Percentiles rank a stretch among this genome's conserved stretches.
phyloP scores from a whole-genome alignment of 1,140 invertebrate genomes.

The Ceratina japonica region DNA sequence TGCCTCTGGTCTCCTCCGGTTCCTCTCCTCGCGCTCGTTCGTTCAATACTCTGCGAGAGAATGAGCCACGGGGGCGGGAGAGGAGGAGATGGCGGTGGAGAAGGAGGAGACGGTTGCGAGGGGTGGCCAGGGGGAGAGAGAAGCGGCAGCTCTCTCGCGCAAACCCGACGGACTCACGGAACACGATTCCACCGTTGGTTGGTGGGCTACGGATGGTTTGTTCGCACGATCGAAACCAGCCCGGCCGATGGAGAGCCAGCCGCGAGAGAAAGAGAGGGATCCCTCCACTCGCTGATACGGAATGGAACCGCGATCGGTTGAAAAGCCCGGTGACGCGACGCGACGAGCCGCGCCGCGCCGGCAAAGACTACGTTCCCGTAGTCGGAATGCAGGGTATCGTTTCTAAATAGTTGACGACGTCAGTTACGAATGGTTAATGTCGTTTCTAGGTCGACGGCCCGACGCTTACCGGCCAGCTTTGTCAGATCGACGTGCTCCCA shows the following conservation, averaged over 20 bases:
- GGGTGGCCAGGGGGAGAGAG: slow-evolving; percentile 53
- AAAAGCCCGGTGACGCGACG: slow-evolving; percentile 31
- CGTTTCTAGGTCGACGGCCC: slow-evolving; percentile 52
- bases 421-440: slow-evolving; percentile 44
- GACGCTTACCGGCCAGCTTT: not conserved
- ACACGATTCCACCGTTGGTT: slow-evolving; percentile 66
- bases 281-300: slow-evolving; percentile 44
- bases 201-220: slow-evolving; percentile 66
- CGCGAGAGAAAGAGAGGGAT: slow-evolving; percentile 17
- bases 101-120: slow-evolving; percentile 58
- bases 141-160: slow-evolving; percentile 58
- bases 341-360: not conserved
- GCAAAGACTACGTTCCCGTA: slow-evolving; percentile 12
- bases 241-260: slow-evolving; percentile 57
- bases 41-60: slow-evolving; percentile 74
- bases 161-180: slow-evolving; percentile 67
- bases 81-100: slow-evolving; percentile 51
- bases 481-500: slow-evolving; percentile 26
- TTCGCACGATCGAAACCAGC: slow-evolving; percentile 67
- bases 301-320: slow-evolving; percentile 55
- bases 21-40: slow-evolving; percentile 68
- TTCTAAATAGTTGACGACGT: slow-evolving; percentile 58
- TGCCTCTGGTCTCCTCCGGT: slow-evolving; percentile 65
- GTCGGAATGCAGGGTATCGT: slow-evolving; percentile 18
- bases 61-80: slow-evolving; percentile 59